These are phyloP conservation scores for Regulus satrapa DNA, from an alignment of 2,113 vertebrate genomes.

Conservation along the genomic window DNA sequence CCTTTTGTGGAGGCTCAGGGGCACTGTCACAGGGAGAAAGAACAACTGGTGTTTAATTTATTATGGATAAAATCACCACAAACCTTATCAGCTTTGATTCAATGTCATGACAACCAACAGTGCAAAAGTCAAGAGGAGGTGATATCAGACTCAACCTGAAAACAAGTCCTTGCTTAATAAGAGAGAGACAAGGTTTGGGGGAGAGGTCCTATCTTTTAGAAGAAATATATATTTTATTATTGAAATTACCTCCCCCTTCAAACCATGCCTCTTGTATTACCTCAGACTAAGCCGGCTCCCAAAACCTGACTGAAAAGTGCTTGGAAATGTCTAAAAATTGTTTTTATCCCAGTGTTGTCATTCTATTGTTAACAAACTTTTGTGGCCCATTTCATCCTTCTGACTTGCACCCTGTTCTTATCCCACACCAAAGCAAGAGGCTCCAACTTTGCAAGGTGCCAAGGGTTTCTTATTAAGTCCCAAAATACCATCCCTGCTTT, in stretches of 20 bases:
- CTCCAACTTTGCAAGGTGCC: not conserved
- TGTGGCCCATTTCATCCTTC: not conserved
- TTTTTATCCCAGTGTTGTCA: not conserved
- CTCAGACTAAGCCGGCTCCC: not conserved
- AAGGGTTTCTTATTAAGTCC: slow-evolving; percentile 16
- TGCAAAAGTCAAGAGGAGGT: not conserved
- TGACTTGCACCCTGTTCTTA: not conserved
- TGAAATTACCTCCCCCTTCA: slow-evolving; percentile 11
- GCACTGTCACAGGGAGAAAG: not conserved
- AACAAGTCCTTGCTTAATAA: not conserved
- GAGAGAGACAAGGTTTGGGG: slow-evolving; percentile 7
- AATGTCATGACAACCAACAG: not conserved
- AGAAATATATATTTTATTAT: slow-evolving; percentile 56
- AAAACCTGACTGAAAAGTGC: not conserved
- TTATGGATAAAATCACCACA: not conserved
- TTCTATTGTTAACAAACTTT: not conserved
- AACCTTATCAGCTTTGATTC: not conserved
- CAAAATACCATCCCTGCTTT: slow-evolving; percentile 28
- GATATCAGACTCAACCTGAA: not conserved
- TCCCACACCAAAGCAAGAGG: not conserved
- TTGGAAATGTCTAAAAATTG: not conserved
- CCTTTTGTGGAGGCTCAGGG: not conserved
- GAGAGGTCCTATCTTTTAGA: slow-evolving; percentile 5
- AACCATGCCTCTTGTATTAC: slow-evolving; percentile 12
- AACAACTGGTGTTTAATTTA: not conserved